Conservation (phyloP, 2,113 vertebrate species). For the Leucopsar rothschildi region DNA sequence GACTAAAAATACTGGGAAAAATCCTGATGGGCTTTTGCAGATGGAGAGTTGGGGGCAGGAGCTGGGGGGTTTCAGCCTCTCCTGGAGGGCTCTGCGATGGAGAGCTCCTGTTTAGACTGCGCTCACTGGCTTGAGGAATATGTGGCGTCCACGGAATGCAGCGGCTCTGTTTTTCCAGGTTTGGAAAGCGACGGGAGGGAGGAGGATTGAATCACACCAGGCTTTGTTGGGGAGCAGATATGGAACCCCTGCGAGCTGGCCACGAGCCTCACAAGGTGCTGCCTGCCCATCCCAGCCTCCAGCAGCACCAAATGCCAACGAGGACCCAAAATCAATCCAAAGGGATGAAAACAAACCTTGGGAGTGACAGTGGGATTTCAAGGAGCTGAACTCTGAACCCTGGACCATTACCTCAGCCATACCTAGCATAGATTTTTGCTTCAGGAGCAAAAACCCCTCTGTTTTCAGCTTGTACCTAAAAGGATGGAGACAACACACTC, state of each 20-base stretch:
- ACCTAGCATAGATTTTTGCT: background rate
- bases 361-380: background rate
- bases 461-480: accelerated
- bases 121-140: slow-evolving; percentile 66
- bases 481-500: accelerated
- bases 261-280: background rate
- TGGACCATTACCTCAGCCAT: background rate
- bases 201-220: background rate
- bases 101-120: slow-evolving; percentile 62
- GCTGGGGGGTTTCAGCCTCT: background rate
- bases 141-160: slow-evolving; percentile 34
- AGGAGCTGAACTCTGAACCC: background rate
- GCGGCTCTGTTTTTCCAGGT: slow-evolving; percentile 48
- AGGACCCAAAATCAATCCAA: background rate
- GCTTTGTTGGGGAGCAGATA: background rate
- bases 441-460: background rate
- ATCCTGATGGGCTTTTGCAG: background rate
- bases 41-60: background rate
- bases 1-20: accelerated
- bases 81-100: background rate
- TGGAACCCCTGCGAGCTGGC: background rate
- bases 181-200: background rate
- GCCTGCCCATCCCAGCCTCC: background rate
- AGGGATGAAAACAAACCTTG: background rate
- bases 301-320: accelerated